Conservation (phyloP, 2,888 invertebrate genomes). For the Himalopsyche tibetana region DNA sequence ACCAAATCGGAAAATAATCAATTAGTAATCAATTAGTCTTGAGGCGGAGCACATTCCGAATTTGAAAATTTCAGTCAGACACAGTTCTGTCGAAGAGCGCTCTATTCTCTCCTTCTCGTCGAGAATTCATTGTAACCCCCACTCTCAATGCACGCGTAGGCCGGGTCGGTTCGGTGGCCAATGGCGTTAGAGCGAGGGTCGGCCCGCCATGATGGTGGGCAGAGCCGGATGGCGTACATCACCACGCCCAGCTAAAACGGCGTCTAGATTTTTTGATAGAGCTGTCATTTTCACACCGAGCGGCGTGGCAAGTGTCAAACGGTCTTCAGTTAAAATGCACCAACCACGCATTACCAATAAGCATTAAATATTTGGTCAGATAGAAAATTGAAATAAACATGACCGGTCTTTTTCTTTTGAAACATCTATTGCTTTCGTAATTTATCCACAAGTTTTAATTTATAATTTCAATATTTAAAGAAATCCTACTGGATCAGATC, state of each 20-base stretch:
- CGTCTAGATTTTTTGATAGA: conserved; percentile 59
- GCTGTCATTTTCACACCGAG: conserved; percentile 59
- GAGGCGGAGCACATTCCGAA: too few species aligned
- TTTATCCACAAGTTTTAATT: too few species aligned
- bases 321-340: conserved; percentile 43
- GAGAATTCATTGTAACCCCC: conserved; percentile 37
- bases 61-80: too few species aligned
- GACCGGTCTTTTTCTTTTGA: too few species aligned
- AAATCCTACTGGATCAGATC: too few species aligned
- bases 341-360: too few species aligned
- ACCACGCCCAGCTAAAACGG: conserved; percentile 51
- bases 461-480: too few species aligned
- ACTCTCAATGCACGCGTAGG: conserved; percentile 45
- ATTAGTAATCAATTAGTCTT: too few species aligned
- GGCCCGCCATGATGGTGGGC: conserved; percentile 65
- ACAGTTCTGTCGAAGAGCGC: not conserved
- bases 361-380: too few species aligned
- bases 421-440: too few species aligned
- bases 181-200: conserved; percentile 62
- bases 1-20: too few species aligned
- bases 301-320: conserved; percentile 46
- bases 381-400: too few species aligned
- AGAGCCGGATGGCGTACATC: conserved; percentile 32
- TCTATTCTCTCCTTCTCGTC: conserved; percentile 16
- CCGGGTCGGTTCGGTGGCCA: conserved; percentile 52